Percentiles rank a stretch among this genome's conserved stretches.
Evolutionary conservation across 2,888 invertebrate genomes (phyloP).

Genomic region (Capitulum mitella): DNA sequence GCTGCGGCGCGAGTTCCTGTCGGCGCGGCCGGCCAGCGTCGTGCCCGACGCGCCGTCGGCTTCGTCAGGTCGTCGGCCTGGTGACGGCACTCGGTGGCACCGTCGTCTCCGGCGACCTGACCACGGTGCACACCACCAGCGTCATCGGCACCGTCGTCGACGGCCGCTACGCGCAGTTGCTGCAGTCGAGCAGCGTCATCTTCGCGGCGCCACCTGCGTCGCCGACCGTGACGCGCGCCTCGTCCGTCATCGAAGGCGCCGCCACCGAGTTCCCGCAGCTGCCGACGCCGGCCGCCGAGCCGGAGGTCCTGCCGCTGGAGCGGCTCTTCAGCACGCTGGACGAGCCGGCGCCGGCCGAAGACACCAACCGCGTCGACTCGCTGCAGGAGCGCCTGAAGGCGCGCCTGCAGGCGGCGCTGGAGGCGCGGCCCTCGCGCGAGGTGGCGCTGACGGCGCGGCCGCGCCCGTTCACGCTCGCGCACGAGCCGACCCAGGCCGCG

Average conservation of each 20-base stretch:
- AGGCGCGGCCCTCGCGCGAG: conserved; percentile 16
- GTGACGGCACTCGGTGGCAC: conserved; percentile 78
- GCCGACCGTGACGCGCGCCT: conserved; percentile 68
- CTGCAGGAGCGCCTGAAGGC: conserved; percentile 7
- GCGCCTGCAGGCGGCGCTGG: conserved; percentile 17
- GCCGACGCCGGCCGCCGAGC: conserved; percentile 28
- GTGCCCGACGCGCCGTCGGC: conserved; percentile 61
- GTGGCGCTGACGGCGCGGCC: neutral
- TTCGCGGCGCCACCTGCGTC: conserved; percentile 53
- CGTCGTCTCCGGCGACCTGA: conserved; percentile 69
- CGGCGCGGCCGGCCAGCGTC: conserved; percentile 61
- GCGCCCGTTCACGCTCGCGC: neutral
- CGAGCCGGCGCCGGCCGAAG: conserved; percentile 48
- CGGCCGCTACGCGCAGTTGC: conserved; percentile 78
- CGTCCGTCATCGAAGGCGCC: conserved; percentile 40
- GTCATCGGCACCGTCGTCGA: conserved; percentile 77
- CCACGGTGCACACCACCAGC: conserved; percentile 77
- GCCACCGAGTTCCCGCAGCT: conserved; percentile 32
- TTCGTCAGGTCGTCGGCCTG: conserved; percentile 53
- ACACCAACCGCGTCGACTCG: conserved; percentile 35
- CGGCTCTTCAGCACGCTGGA: conserved; percentile 46
- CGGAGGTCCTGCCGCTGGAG: conserved; percentile 48
- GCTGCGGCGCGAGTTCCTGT: conserved; percentile 49
- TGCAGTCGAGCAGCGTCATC: conserved; percentile 68
- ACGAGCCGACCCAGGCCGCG: neutral